A percentile compares a stretch with the other conserved stretches of the same genome.
phyloP scores from a whole-genome alignment of 2,797 vertebrate species.

The Enteromius afrohamiltoni region DNA sequence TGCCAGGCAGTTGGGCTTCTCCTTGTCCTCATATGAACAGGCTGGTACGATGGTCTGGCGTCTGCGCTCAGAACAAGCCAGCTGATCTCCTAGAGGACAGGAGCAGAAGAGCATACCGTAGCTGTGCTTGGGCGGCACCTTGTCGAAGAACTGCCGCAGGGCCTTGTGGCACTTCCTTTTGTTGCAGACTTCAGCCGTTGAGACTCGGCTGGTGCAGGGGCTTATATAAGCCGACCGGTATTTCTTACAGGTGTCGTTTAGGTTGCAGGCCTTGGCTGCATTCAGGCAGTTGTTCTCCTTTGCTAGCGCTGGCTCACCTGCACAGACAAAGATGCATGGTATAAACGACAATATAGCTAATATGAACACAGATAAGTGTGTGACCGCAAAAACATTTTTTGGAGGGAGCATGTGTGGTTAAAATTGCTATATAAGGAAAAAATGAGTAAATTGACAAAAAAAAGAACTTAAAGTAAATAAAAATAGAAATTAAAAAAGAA shows the following conservation, averaged over 20 bases:
- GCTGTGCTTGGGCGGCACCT: conserved; percentile 94
- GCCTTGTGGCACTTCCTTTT: conserved; percentile 97
- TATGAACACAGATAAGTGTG: not conserved
- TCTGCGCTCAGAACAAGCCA: conserved; percentile 90
- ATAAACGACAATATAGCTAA: conserved; percentile 45
- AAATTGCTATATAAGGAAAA: not conserved
- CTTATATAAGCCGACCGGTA: conserved; percentile 96
- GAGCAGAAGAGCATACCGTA: conserved; percentile 98
- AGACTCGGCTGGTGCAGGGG: conserved; percentile 92
- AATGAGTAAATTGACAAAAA: not conserved
- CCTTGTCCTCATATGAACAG: conserved; percentile 95
- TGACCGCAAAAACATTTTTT: not conserved
- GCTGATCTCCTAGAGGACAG: conserved; percentile 83
- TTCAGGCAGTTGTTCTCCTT: conserved; percentile 96
- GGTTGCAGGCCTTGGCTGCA: conserved; percentile 96
- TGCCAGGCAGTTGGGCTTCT: conserved; percentile 93
- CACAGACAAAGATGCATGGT: conserved; percentile 54
- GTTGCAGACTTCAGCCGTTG: conserved; percentile 92
- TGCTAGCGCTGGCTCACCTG: conserved; percentile 86
- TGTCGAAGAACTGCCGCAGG: conserved; percentile 96
- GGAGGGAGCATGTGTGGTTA: not conserved
- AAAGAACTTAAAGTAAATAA: conserved; percentile 79
- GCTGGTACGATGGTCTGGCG: conserved; percentile 95
- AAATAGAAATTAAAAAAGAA: conserved; percentile 1
- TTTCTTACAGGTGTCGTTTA: conserved; percentile 97